Evolutionary conservation across 1,140 invertebrate species (phyloP), one percentile per base, ranked within the genome.

Genomic region (Drosophila azteca): DNA sequence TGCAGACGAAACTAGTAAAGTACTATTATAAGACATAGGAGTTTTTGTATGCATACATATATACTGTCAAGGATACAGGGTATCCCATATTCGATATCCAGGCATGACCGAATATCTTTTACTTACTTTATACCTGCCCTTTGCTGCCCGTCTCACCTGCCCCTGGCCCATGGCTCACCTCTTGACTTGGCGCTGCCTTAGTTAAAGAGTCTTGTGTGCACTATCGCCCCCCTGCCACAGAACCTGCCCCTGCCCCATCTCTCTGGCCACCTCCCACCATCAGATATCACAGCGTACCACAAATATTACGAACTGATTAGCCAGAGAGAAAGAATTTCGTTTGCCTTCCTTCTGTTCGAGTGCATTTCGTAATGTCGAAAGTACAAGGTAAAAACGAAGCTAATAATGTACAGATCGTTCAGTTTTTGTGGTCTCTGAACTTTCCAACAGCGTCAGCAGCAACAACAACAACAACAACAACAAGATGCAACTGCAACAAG

Each of bases 311-410:
- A 22, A 52, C 69, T 65, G 60, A 74, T 65, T 74, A 74, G 50
- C 60, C 41, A 46, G 24, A 8, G 51, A 46, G 51, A 35, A 35
- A 31, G 45, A 35, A 22, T 59, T 45, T 68, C 29, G 60, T 58
- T 67, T 43, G 31, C 31, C 31, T 35, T 35, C 31, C 31, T 35
- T 35, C 31, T 35, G 31, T 35, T 35, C 9, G 31, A 35, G 9
- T 66, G 70, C 69, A 83, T 82, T 83, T 83, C 76, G 77, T 65
- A 80, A 80, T 79, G 50, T 75, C 59, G 70, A 80, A 64, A 70
- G 63, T 62, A 74, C 66, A 79, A 67, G 71, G 71, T 74, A 74
- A 74, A 39, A 53, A 26, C 11, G 13, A 13, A 52, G 46, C 63
- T 57, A 62, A 43, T 63, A 39, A 31, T 68, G 59, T 64, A 76